Evolutionary conservation across 2,113 vertebrate genomes (phyloP).

Genomic region (Procavia capensis): DNA sequence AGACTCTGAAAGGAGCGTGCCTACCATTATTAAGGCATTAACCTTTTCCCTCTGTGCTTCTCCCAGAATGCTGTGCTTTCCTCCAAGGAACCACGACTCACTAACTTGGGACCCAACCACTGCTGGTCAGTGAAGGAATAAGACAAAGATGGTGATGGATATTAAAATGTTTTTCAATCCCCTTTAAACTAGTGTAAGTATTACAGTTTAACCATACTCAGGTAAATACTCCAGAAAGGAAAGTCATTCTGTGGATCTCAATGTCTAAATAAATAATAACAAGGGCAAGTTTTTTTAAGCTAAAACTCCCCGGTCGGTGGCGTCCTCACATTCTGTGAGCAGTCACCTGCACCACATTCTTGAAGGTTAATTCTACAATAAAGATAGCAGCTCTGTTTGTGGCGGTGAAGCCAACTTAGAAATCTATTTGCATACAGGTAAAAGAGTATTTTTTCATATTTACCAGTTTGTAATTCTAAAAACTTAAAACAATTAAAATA

Average conservation of each 20-base stretch:
- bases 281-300: neutral
- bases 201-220: neutral
- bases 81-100: neutral
- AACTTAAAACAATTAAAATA: slow-evolving; percentile 19
- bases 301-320: neutral
- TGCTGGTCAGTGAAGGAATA: neutral
- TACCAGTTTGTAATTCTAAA: neutral
- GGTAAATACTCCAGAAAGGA: neutral
- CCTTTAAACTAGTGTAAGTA: neutral
- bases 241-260: neutral
- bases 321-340: neutral
- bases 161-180: neutral
- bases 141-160: neutral
- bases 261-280: slow-evolving; percentile 1
- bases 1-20: neutral
- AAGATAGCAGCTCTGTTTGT: neutral
- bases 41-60: neutral
- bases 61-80: neutral
- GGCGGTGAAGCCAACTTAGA: neutral
- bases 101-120: neutral
- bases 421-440: neutral
- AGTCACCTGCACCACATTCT: neutral
- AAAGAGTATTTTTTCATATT: neutral
- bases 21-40: neutral
- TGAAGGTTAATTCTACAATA: neutral